Evolutionary conservation across 2,888 invertebrate species (phyloP).

Genomic region (Eupelmus urozonus): DNA sequence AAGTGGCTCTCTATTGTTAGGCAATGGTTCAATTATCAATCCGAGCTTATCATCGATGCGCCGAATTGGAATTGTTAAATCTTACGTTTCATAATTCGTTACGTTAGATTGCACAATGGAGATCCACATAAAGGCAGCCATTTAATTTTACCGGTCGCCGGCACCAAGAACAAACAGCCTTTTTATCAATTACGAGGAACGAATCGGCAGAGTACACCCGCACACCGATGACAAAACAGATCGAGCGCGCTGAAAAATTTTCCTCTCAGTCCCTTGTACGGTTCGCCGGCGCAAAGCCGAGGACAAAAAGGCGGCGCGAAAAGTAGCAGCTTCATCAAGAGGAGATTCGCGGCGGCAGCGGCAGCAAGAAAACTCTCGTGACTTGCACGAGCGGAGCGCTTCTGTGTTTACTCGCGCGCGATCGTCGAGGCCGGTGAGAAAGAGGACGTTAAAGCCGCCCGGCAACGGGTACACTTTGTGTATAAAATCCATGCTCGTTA

Average conservation of each 20-base stretch:
- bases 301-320: constrained; percentile 16
- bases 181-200: neutral
- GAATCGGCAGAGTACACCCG: neutral
- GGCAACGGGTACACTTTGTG: neutral
- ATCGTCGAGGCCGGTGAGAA: constrained; percentile 37
- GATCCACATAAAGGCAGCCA: too few species aligned
- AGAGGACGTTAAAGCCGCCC: neutral
- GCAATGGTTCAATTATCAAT: too few species aligned
- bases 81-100: too few species aligned
- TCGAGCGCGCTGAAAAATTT: constrained; percentile 6
- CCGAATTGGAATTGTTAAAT: too few species aligned
- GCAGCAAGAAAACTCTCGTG: constrained; percentile 44
- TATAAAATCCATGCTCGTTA: constrained; percentile 1
- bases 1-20: too few species aligned
- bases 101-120: too few species aligned
- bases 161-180: too few species aligned
- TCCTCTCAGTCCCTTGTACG: constrained; percentile 5
- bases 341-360: neutral
- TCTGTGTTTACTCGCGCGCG: neutral
- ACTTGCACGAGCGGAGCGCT: constrained; percentile 27
- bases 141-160: too few species aligned
- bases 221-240: constrained; percentile 8
- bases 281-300: too few species aligned
- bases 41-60: too few species aligned
- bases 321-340: constrained; percentile 33